These are phyloP conservation scores for Trichogramma evanescens DNA, from an alignment of 2,888 invertebrate genomes.

Conservation along the genomic window DNA sequence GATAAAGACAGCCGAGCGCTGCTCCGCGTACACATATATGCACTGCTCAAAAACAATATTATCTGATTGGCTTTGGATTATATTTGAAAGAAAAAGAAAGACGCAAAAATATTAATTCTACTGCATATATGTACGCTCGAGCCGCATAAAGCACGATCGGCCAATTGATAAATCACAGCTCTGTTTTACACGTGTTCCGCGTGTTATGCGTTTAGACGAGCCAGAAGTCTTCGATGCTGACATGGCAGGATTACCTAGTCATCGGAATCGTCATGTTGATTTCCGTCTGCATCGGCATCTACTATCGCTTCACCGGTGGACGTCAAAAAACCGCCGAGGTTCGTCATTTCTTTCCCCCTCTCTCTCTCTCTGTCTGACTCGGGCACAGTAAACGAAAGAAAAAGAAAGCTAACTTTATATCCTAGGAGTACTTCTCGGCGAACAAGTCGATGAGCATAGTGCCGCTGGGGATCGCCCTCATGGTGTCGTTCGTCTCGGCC, in stretches of 20 bases:
- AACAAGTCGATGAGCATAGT: conserved; percentile 71
- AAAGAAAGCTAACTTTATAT: background rate
- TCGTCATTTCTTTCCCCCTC: background rate
- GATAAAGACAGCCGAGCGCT: too few relatives aligned
- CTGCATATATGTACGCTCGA: too few relatives aligned
- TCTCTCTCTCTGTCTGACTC: too few relatives aligned
- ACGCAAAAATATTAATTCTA: too few relatives aligned
- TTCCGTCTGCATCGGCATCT: conserved; percentile 75
- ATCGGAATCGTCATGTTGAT: conserved; percentile 63
- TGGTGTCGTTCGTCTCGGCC: conserved; percentile 93
- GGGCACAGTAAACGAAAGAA: too few relatives aligned
- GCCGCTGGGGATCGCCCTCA: conserved; percentile 80
- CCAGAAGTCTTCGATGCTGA: conserved; percentile 1
- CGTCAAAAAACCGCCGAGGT: conserved; percentile 78
- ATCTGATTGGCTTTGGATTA: too few relatives aligned
- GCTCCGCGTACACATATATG: too few relatives aligned
- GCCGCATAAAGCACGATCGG: too few relatives aligned
- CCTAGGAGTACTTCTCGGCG: conserved; percentile 75
- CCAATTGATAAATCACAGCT: too few relatives aligned
- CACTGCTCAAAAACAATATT: too few relatives aligned
- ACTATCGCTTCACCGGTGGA: conserved; percentile 79
- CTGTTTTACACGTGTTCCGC: too few relatives aligned
- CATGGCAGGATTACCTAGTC: conserved; percentile 65
- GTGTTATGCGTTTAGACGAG: background rate
- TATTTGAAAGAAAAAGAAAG: too few relatives aligned